These are phyloP conservation scores for Rhabdornis inornatus DNA, from an alignment of 2,113 vertebrate species.

Conservation along the genomic window DNA sequence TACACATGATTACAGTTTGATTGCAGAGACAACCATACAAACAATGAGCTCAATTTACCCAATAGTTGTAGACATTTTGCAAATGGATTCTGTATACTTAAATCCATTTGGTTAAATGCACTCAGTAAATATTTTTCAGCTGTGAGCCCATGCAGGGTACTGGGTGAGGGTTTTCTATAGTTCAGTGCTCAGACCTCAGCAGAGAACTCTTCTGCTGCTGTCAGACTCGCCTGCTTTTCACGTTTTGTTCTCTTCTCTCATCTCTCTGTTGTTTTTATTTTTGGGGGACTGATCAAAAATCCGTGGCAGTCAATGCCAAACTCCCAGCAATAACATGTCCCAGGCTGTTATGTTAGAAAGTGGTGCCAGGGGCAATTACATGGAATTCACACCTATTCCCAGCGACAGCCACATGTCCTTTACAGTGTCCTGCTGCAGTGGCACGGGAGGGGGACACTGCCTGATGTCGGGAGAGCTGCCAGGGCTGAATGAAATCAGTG, in stretches of 20 bases:
- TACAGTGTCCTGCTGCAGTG: neutral
- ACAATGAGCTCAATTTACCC: conserved; percentile 66
- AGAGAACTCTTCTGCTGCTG: neutral
- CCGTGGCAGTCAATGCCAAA: neutral
- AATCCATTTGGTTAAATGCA: conserved; percentile 43
- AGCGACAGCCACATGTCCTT: neutral
- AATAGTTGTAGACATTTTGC: conserved; percentile 57
- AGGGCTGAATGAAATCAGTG: neutral
- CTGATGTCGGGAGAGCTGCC: neutral
- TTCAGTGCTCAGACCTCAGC: neutral
- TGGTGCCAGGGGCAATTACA: neutral
- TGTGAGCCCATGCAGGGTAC: conserved; percentile 11
- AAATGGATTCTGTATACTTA: conserved; percentile 62
- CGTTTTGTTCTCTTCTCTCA: neutral
- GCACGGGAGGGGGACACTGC: neutral
- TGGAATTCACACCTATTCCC: neutral
- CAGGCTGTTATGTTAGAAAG: neutral
- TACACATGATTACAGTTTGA: conserved; percentile 67
- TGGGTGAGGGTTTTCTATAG: neutral
- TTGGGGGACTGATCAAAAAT: neutral
- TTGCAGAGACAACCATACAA: conserved; percentile 61
- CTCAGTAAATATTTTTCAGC: conserved; percentile 60
- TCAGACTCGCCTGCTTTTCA: neutral
- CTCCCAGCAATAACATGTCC: neutral
- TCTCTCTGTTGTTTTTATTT: neutral